Evolutionary conservation across 2,888 invertebrate genomes (phyloP).

Genomic region (Drosophila borealis): DNA sequence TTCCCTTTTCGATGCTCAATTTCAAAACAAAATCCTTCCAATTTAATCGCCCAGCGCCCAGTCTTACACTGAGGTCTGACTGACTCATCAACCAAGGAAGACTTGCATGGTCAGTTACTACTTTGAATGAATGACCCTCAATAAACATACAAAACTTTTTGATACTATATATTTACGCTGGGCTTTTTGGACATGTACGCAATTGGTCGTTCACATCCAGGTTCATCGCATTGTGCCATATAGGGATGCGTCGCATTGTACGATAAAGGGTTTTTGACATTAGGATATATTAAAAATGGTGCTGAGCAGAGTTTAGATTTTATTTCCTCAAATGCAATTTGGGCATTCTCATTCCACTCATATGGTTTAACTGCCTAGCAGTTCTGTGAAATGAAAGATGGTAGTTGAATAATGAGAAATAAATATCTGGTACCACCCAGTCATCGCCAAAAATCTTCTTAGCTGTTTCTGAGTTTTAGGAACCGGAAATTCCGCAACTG

Average conservation of each 20-base stretch:
- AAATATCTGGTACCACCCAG: constrained; percentile 16
- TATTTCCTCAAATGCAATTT: no score
- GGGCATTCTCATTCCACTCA: no score
- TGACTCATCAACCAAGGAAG: background rate
- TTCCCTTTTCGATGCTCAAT: no score
- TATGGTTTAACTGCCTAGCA: constrained; percentile 5
- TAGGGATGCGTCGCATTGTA: constrained; percentile 8
- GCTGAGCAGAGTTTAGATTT: background rate
- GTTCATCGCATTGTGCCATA: constrained; percentile 1
- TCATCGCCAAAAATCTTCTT: background rate
- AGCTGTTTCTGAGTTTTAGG: constrained; percentile 16
- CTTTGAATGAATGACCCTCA: no score
- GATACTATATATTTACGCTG: no score
- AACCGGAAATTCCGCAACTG: constrained; percentile 1
- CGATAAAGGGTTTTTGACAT: constrained; percentile 5
- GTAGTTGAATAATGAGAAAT: constrained; percentile 3
- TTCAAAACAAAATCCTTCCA: constrained; percentile 9
- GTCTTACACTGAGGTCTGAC: background rate
- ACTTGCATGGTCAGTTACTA: background rate
- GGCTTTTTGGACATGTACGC: no score
- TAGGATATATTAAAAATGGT: constrained; percentile 3
- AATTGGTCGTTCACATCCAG: no score
- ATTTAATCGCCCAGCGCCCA: constrained; percentile 13
- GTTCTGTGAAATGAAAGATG: constrained; percentile 3
- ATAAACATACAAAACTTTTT: no score